Percentiles rank a stretch among this genome's conserved stretches.
phyloP scores from a whole-genome alignment of 2,797 vertebrate species.

The Champsocephalus esox region DNA sequence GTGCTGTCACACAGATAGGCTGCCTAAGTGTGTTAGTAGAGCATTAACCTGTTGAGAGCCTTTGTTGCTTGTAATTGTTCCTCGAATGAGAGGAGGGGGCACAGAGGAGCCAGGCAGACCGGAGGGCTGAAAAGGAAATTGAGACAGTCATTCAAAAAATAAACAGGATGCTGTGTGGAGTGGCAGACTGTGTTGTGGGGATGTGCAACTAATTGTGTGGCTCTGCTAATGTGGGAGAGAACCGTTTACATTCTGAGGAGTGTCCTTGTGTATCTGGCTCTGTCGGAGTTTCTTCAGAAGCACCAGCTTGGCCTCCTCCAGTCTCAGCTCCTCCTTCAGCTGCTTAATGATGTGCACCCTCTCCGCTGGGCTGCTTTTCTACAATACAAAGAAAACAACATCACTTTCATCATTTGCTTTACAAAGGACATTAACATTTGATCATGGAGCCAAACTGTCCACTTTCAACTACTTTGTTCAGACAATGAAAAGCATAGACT shows the following conservation, averaged over 20 bases:
- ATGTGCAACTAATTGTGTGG: background rate
- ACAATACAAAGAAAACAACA: constrained; percentile 44
- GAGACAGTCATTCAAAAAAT: constrained; percentile 6
- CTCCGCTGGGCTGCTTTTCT: constrained; percentile 84
- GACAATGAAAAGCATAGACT: background rate
- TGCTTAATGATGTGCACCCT: constrained; percentile 91
- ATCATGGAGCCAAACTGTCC: background rate
- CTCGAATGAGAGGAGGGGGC: constrained; percentile 92
- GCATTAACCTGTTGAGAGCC: constrained; percentile 89
- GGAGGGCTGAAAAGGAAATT: constrained; percentile 75
- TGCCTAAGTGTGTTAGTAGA: background rate
- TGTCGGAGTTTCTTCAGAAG: constrained; percentile 95
- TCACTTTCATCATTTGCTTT: constrained; percentile 31
- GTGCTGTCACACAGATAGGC: background rate
- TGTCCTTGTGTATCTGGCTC: constrained; percentile 94
- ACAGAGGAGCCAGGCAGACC: constrained; percentile 86
- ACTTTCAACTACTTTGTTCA: background rate
- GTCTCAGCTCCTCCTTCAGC: constrained; percentile 92
- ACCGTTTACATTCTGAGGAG: constrained; percentile 89
- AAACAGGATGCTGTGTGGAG: background rate
- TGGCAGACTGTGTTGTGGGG: no score
- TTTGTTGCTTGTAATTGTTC: constrained; percentile 88
- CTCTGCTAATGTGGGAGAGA: background rate
- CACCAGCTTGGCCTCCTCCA: constrained; percentile 96
- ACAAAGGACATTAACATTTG: background rate